Conservation (phyloP, 2,888 invertebrate genomes). For the Tenthredo distinguenda region DNA sequence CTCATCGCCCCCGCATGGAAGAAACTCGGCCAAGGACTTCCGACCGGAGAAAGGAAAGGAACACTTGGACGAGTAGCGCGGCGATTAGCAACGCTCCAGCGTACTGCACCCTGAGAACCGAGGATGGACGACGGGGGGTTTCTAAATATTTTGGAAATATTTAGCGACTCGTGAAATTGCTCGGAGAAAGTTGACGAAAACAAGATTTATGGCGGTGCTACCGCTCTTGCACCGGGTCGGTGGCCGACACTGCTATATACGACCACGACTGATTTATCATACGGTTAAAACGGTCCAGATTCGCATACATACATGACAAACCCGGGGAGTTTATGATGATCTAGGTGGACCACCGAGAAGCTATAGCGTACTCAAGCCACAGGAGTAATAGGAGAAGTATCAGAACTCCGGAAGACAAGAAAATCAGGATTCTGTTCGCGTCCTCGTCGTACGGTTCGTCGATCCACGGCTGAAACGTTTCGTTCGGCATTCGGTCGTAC, state of each 20-base stretch:
- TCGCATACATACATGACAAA: neutral
- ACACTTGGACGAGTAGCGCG: conserved; percentile 38
- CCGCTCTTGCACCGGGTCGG: conserved; percentile 53
- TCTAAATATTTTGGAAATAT: conserved; percentile 74
- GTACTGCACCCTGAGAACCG: neutral
- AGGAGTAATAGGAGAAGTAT: conserved; percentile 17
- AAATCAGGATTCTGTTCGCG: neutral
- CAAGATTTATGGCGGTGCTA: conserved; percentile 63
- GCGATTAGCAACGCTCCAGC: conserved; percentile 41
- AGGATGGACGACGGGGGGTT: conserved; percentile 58
- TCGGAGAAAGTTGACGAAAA: conserved; percentile 56
- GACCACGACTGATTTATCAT: conserved; percentile 14
- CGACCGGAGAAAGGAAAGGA: conserved; percentile 39
- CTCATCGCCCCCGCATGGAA: neutral
- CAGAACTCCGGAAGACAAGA: conserved; percentile 1
- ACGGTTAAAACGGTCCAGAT: neutral
- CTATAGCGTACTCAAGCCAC: conserved; percentile 17
- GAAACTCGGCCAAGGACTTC: conserved; percentile 49
- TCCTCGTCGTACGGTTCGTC: conserved; percentile 36
- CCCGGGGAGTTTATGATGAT: neutral
- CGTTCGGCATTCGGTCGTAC: neutral
- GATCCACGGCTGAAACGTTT: conserved; percentile 24
- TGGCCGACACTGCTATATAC: neutral
- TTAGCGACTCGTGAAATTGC: conserved; percentile 62
- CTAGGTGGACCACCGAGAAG: conserved; percentile 18